Conservation (phyloP, 2,888 invertebrate species). For the Trissonchulus latispiculum region DNA sequence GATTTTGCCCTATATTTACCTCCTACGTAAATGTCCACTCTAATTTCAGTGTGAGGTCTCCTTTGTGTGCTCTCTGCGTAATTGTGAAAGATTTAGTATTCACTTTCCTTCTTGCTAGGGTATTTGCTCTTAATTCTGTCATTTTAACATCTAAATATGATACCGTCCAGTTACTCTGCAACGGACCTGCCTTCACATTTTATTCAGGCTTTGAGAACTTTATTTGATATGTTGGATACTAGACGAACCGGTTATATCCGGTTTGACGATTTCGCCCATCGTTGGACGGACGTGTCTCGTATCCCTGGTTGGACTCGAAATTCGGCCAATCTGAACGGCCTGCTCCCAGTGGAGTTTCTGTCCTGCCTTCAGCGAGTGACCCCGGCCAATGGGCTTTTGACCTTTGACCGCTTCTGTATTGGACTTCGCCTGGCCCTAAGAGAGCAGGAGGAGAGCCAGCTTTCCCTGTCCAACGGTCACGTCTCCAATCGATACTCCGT, state of each 20-base stretch:
- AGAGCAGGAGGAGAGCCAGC: too few species aligned
- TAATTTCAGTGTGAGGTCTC: too few species aligned
- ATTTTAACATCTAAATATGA: too few species aligned
- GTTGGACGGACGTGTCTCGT: not conserved
- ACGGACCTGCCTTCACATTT: not conserved
- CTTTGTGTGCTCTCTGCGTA: too few species aligned
- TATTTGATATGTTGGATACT: not conserved
- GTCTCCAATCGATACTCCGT: too few species aligned
- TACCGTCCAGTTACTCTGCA: too few species aligned
- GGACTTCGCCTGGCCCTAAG: conserved; percentile 56
- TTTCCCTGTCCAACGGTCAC: too few species aligned
- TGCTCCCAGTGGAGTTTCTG: conserved; percentile 68
- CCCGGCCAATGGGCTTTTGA: conserved; percentile 70
- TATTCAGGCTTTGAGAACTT: not conserved
- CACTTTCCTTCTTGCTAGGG: too few species aligned
- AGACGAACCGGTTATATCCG: not conserved
- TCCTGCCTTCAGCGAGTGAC: conserved; percentile 81
- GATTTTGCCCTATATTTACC: too few species aligned
- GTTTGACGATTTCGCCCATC: not conserved
- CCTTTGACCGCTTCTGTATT: conserved; percentile 84
- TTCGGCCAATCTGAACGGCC: conserved; percentile 20
- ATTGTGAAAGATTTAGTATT: too few species aligned
- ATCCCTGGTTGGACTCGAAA: conserved; percentile 20
- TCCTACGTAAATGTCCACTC: too few species aligned
- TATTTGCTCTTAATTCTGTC: too few species aligned